Conservation (phyloP, 92 coral and sea anemone species). For the Zoanthus sociatus region DNA sequence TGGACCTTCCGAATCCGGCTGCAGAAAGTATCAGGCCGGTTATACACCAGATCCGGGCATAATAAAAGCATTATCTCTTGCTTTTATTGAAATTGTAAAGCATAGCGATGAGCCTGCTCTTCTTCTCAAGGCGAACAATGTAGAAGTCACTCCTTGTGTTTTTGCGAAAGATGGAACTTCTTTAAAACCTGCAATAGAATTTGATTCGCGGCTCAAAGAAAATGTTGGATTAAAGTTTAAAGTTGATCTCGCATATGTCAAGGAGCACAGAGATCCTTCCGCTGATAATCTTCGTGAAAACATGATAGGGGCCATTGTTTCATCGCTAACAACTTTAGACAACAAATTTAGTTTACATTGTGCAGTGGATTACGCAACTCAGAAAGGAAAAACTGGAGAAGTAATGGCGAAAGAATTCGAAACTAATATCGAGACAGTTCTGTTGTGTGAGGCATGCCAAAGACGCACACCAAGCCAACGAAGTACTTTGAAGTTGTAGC, state of each 20-base stretch:
- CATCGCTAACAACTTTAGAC: slow-evolving; percentile 60
- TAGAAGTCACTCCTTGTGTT: slow-evolving; percentile 66
- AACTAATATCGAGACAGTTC: slow-evolving; percentile 44
- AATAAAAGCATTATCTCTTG: slow-evolving; percentile 53
- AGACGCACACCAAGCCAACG: slow-evolving; percentile 24
- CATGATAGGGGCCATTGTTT: slow-evolving; percentile 66
- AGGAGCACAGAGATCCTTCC: slow-evolving; percentile 50
- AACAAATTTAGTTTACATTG: slow-evolving; percentile 59
- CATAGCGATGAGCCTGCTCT: slow-evolving; percentile 54
- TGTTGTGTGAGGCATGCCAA: slow-evolving; percentile 50
- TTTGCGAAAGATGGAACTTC: slow-evolving; percentile 66
- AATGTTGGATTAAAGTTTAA: slow-evolving; percentile 46
- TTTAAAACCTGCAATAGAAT: slow-evolving; percentile 67
- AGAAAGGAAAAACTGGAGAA: slow-evolving; percentile 58
- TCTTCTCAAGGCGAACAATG: slow-evolving; percentile 54
- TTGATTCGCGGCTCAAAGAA: slow-evolving; percentile 51
- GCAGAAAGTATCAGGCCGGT: slow-evolving; percentile 53
- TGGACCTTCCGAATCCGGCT: slow-evolving; percentile 64
- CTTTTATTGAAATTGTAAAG: slow-evolving; percentile 56
- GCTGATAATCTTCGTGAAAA: slow-evolving; percentile 51
- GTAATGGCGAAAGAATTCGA: slow-evolving; percentile 37
- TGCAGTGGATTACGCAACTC: slow-evolving; percentile 57
- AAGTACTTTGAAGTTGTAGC: slow-evolving; percentile 46
- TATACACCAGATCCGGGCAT: slow-evolving; percentile 52
- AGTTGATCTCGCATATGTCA: slow-evolving; percentile 45